A percentile compares a stretch with the other conserved stretches of the same genome.
These are phyloP conservation scores for Tiliacea aurago DNA, from an alignment of 2,888 invertebrate genomes.

Conservation along the genomic window DNA sequence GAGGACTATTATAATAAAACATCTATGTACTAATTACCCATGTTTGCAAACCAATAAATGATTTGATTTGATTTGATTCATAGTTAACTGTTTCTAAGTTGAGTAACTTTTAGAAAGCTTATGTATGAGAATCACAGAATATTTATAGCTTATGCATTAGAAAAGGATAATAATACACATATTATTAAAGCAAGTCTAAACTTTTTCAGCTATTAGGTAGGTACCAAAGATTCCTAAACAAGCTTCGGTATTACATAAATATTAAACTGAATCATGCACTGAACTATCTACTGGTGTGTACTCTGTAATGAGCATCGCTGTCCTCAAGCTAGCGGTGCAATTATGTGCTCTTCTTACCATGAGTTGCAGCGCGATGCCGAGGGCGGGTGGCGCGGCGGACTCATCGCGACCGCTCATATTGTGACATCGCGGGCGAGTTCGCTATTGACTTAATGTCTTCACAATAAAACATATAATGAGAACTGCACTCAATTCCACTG, in stretches of 20 bases:
- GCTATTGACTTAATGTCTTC: conserved; percentile 62
- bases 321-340: not conserved
- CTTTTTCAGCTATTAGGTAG: not conserved
- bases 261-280: not conserved
- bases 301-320: not conserved
- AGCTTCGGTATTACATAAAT: not conserved
- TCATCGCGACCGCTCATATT: conserved; percentile 87
- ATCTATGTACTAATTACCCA: no score
- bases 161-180: not conserved
- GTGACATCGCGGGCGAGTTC: conserved; percentile 80
- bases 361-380: conserved; percentile 83
- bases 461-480: conserved; percentile 59
- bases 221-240: not conserved
- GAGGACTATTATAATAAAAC: no score
- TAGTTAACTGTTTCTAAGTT: not conserved
- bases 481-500: conserved; percentile 62
- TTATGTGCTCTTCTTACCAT: conserved; percentile 77
- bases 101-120: not conserved
- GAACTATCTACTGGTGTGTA: not conserved
- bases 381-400: conserved; percentile 74
- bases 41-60: no score
- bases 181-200: not conserved
- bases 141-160: no score
- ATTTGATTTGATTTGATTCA: no score
- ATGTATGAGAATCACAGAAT: no score